phyloP scores from a whole-genome alignment of 2,888 invertebrate species.

The Plebejus melissa region DNA sequence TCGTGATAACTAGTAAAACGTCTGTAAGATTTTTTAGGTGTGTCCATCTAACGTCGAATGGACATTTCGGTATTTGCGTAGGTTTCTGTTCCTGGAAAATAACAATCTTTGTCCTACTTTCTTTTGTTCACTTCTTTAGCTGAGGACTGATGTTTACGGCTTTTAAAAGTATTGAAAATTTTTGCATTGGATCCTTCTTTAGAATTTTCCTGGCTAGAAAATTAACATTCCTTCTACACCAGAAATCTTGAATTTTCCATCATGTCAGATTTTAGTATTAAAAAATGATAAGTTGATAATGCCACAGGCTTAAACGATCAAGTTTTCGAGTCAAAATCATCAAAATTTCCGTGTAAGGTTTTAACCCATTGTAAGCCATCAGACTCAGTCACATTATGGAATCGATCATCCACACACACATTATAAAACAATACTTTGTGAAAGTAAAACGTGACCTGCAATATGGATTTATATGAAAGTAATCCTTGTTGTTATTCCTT shows the following conservation, averaged over 20 bases:
- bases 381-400: constrained; percentile 28
- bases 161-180: background rate
- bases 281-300: background rate
- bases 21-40: background rate
- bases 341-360: background rate
- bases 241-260: too few relatives aligned
- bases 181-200: background rate
- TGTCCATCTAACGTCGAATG: background rate
- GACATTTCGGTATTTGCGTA: background rate
- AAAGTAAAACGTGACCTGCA: constrained; percentile 25
- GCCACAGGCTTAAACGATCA: background rate
- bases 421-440: background rate
- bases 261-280: background rate
- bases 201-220: background rate
- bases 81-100: background rate
- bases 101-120: background rate
- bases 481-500: constrained; percentile 24
- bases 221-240: background rate
- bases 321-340: background rate
- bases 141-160: background rate
- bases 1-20: background rate
- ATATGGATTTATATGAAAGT: constrained; percentile 23
- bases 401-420: background rate
- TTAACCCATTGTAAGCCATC: background rate
- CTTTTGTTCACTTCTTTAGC: background rate